Percentiles rank a stretch among this genome's conserved stretches.
phyloP scores from a whole-genome alignment of 2,113 vertebrate genomes.

The Castor canadensis region DNA sequence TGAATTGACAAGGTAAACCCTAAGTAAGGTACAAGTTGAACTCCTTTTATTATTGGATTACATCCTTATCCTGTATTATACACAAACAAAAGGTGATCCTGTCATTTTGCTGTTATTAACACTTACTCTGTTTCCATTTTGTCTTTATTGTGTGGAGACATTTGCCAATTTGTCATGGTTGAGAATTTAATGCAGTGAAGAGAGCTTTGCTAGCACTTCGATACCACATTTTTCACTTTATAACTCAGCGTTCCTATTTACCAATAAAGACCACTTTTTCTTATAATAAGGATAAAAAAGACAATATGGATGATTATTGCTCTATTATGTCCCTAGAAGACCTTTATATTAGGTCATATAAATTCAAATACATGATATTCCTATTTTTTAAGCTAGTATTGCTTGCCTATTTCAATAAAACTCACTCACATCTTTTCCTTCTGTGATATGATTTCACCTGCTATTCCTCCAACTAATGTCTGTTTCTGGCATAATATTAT shows the following conservation, averaged over 20 bases:
- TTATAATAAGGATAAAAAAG: background rate
- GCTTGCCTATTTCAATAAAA: slow-evolving; percentile 4
- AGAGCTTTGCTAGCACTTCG: background rate
- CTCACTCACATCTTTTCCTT: background rate
- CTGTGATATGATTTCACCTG: background rate
- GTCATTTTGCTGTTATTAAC: background rate
- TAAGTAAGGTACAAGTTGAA: background rate
- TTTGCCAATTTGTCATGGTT: background rate
- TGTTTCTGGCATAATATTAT: background rate
- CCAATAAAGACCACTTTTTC: background rate
- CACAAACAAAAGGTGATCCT: background rate
- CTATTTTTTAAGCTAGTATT: background rate
- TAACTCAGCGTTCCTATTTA: background rate
- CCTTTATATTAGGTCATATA: background rate
- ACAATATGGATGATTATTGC: background rate
- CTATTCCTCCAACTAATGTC: background rate
- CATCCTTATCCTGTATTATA: background rate
- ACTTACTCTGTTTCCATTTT: background rate
- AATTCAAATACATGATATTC: background rate
- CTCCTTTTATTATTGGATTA: background rate
- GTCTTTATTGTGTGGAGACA: background rate
- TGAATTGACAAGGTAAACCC: background rate
- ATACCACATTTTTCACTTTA: background rate
- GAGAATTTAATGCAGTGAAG: background rate
- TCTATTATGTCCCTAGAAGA: background rate